phyloP scores from a whole-genome alignment of 2,113 vertebrate species.

The Amphilophus citrinellus region DNA sequence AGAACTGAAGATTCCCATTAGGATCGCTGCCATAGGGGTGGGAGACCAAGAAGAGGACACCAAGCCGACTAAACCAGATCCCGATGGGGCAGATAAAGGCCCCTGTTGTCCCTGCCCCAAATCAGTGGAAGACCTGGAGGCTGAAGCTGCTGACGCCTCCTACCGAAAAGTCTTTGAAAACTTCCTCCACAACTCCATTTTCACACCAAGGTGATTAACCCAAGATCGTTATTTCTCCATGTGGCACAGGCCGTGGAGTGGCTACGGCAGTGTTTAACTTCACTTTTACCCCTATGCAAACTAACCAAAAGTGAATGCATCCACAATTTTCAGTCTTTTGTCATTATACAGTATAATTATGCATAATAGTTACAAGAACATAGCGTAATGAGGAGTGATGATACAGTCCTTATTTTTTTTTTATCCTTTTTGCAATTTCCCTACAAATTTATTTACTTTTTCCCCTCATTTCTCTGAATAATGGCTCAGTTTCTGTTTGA shows the following conservation, averaged over 20 bases:
- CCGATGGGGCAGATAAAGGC: constrained; percentile 84
- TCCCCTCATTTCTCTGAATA: not conserved
- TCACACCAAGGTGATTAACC: constrained; percentile 88
- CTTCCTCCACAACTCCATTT: constrained; percentile 97
- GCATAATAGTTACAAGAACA: not conserved
- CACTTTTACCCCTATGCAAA: not conserved
- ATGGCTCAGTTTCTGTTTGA: constrained; percentile 10
- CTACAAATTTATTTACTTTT: not conserved
- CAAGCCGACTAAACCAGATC: constrained; percentile 88
- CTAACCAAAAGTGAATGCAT: not conserved
- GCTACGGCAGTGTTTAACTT: not conserved
- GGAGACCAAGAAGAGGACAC: constrained; percentile 89
- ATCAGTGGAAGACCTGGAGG: constrained; percentile 89
- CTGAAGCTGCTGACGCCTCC: constrained; percentile 90
- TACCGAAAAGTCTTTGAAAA: constrained; percentile 98
- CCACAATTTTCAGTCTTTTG: not conserved
- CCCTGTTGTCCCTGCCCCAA: constrained; percentile 94
- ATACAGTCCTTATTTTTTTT: not conserved
- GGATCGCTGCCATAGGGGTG: constrained; percentile 88
- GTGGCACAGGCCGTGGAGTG: not conserved
- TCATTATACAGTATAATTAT: not conserved
- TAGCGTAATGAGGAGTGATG: not conserved
- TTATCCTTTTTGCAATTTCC: not conserved
- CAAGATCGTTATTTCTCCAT: not conserved
- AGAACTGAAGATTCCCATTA: constrained; percentile 93